phyloP scores from a whole-genome alignment of 2,888 invertebrate genomes.

The Baccha elongata region DNA sequence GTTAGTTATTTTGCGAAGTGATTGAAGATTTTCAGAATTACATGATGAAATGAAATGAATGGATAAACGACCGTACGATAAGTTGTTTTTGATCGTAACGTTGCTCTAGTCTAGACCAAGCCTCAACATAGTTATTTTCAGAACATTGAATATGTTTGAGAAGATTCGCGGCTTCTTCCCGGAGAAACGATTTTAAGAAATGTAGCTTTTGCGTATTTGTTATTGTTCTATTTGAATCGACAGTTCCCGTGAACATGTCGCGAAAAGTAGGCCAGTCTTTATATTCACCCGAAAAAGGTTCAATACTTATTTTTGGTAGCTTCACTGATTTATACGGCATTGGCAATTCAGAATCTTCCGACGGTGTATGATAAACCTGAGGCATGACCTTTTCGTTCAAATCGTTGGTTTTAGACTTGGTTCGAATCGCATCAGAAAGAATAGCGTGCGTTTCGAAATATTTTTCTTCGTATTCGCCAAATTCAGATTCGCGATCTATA shows the following conservation, averaged over 20 bases:
- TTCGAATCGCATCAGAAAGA: neutral
- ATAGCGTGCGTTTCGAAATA: neutral
- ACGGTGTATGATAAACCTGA: neutral
- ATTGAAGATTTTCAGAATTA: neutral
- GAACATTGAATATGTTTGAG: conserved; percentile 1
- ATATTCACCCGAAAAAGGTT: conserved; percentile 8
- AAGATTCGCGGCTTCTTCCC: neutral
- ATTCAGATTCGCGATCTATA: too few species aligned
- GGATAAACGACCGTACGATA: too few species aligned
- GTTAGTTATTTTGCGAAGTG: conserved; percentile 44
- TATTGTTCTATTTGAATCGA: neutral
- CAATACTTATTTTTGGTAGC: neutral
- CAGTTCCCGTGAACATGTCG: conserved; percentile 3
- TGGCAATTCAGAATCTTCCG: neutral
- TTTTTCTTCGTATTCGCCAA: too few species aligned
- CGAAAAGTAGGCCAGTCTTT: conserved; percentile 30
- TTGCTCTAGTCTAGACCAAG: conserved; percentile 15
- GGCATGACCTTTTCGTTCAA: neutral
- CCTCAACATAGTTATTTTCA: conserved; percentile 13
- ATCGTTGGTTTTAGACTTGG: neutral
- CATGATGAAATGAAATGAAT: conserved; percentile 1
- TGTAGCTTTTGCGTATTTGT: neutral
- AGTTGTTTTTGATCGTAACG: conserved; percentile 24
- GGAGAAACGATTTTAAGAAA: neutral
- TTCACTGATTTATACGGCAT: neutral